Evolutionary conservation across 2,888 invertebrate genomes (phyloP).

Genomic region (Volucella inanis): DNA sequence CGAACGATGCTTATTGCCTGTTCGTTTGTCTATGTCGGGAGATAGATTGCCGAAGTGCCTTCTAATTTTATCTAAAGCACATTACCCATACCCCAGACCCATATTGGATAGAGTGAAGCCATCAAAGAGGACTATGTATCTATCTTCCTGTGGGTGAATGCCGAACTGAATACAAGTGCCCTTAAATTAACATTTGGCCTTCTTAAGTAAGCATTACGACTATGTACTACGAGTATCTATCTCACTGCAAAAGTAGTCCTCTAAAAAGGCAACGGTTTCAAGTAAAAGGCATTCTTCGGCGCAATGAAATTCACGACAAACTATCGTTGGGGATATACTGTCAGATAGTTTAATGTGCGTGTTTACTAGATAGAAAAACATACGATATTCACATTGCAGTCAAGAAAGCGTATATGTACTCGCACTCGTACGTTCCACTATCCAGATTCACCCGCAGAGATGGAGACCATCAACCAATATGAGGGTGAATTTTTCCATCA

Average conservation of each 20-base stretch:
- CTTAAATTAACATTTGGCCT: not conserved
- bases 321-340: too few relatives aligned
- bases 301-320: too few relatives aligned
- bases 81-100: not conserved
- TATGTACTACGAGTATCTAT: too few relatives aligned
- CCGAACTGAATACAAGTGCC: not conserved
- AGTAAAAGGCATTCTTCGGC: too few relatives aligned
- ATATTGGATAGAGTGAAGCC: not conserved
- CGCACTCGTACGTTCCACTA: too few relatives aligned
- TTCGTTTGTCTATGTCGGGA: constrained; percentile 20
- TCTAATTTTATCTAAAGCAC: constrained; percentile 45
- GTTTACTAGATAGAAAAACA: too few relatives aligned
- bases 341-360: too few relatives aligned
- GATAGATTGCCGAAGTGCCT: constrained; percentile 50
- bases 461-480: not conserved
- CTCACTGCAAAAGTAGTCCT: too few relatives aligned
- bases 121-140: constrained; percentile 2
- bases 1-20: constrained; percentile 47
- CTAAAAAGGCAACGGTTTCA: too few relatives aligned
- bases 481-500: not conserved
- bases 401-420: too few relatives aligned
- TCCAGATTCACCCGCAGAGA: too few relatives aligned
- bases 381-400: too few relatives aligned
- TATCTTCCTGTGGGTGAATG: not conserved
- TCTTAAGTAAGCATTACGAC: not conserved